phyloP scores from a whole-genome alignment of 1,140 invertebrate species.

The Steinernema khuongi region DNA sequence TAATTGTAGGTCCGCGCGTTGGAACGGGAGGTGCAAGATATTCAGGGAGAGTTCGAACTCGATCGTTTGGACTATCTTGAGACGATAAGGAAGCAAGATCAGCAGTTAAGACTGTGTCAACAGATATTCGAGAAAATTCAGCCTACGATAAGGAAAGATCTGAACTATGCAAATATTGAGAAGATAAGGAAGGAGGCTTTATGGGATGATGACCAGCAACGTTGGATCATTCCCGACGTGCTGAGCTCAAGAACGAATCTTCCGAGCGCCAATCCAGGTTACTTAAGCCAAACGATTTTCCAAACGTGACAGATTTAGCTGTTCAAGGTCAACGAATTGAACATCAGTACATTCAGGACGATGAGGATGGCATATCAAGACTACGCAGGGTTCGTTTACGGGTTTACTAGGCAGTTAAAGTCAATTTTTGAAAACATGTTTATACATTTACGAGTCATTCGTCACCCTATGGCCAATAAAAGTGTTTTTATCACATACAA shows the following conservation, averaged over 20 bases:
- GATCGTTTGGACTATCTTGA: conserved; percentile 78
- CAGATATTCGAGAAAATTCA: conserved; percentile 71
- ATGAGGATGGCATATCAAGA: conserved; percentile 29
- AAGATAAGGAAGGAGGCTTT: conserved; percentile 68
- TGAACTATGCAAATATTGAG: conserved; percentile 66
- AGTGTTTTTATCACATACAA: no score
- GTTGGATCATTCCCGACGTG: conserved; percentile 71
- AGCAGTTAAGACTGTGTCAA: conserved; percentile 69
- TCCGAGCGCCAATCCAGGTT: conserved; percentile 65
- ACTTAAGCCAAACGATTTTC: conserved; percentile 5
- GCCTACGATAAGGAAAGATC: conserved; percentile 70
- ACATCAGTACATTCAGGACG: conserved; percentile 30
- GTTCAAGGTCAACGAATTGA: neutral
- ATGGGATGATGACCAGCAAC: conserved; percentile 73
- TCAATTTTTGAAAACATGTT: no score
- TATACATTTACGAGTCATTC: no score
- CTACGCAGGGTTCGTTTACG: conserved; percentile 37
- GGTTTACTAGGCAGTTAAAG: neutral
- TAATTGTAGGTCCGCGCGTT: conserved; percentile 64
- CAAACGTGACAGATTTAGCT: neutral
- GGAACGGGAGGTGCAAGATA: conserved; percentile 71
- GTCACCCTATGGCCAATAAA: no score
- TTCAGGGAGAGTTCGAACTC: conserved; percentile 77
- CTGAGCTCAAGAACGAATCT: conserved; percentile 67
- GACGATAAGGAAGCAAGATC: conserved; percentile 73